Base-by-base conservation (phyloP, 2,113 vertebrate genomes). In the Hiodon alosoides region DNA sequence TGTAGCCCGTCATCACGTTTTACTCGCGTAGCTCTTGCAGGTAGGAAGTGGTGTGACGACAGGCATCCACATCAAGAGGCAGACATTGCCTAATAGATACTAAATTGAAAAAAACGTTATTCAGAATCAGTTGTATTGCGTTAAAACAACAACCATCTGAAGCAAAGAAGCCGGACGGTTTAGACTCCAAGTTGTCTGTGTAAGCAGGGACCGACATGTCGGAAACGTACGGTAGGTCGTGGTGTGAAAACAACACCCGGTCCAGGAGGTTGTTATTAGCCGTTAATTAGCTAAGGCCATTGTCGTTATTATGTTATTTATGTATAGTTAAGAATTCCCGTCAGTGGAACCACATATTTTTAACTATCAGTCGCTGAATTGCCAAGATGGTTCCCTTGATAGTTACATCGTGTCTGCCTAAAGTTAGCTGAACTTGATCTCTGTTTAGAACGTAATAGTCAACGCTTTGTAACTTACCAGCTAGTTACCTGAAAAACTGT, bases 171-270 rank as follows among this genome's bases (percentile, higher is more conserved):
- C 16, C 78, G 69, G 67, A 64, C 75, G 67, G 53, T 65, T 67
- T 72, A 73, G 80, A 85, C 53, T 79, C 62, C 75, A 82, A 69
- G 77, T 72, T 6, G 68, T 68, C 78, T 74, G 17, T 74, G 71
- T 79, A 53, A 73, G 77, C 74, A 82, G 84, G 81, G 82, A 82
- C 78, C 86, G 83, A 86, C 87, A 92, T 92, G 91, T 92, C 91
- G 76, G 91, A 92, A 88, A 92, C 91, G 74, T 92, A 92, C 89
- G 91, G 91, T 92, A 90, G 17, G 74, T 76, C 7, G 46, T 48
- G 59, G 46, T 48, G 53, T 54, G n/a, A 59, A 50, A 67, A 75
- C 73, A 67, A 68, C 64, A 75, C 53, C 73, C 73, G 73, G 64
- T 13, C 62, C 68, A 8, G 72, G 62, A 7, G 65, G 16, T 55